Evolutionary conservation across 2,113 vertebrate genomes (phyloP).

Genomic region (Gobius niger): DNA sequence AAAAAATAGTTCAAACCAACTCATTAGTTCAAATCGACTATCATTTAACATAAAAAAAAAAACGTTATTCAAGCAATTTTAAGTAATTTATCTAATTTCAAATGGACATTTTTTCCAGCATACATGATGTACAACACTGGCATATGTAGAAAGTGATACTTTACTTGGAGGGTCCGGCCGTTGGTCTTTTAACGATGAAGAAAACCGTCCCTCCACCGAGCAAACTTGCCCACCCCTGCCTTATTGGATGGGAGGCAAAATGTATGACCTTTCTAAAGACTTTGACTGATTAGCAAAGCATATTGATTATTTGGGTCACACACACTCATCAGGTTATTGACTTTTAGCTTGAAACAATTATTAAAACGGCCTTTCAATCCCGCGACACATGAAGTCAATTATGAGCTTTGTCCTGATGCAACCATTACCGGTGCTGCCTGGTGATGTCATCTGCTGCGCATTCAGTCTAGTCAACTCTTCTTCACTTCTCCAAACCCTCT

Average conservation of each 20-base stretch:
- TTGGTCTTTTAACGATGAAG: too few relatives aligned
- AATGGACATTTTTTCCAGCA: too few relatives aligned
- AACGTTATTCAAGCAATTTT: too few relatives aligned
- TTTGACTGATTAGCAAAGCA: not conserved
- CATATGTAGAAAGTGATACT: too few relatives aligned
- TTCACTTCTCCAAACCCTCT: not conserved
- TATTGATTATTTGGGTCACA: not conserved
- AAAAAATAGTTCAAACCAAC: too few relatives aligned
- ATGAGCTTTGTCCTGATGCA: not conserved
- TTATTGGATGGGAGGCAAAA: not conserved
- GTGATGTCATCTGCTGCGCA: constrained; percentile 2
- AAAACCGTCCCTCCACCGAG: too few relatives aligned
- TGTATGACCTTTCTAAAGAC: not conserved
- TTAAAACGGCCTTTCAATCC: not conserved
- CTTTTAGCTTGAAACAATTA: not conserved
- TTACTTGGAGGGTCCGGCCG: too few relatives aligned
- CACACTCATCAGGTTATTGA: not conserved
- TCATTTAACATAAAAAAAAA: too few relatives aligned
- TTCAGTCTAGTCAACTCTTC: constrained; percentile 8
- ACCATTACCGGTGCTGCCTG: not conserved
- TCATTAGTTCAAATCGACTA: too few relatives aligned
- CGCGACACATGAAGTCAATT: not conserved
- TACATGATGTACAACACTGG: too few relatives aligned
- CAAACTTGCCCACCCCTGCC: too few relatives aligned
- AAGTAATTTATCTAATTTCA: too few relatives aligned